Conservation (phyloP, 2,888 invertebrate genomes). For the Pristionchus japonicus region DNA sequence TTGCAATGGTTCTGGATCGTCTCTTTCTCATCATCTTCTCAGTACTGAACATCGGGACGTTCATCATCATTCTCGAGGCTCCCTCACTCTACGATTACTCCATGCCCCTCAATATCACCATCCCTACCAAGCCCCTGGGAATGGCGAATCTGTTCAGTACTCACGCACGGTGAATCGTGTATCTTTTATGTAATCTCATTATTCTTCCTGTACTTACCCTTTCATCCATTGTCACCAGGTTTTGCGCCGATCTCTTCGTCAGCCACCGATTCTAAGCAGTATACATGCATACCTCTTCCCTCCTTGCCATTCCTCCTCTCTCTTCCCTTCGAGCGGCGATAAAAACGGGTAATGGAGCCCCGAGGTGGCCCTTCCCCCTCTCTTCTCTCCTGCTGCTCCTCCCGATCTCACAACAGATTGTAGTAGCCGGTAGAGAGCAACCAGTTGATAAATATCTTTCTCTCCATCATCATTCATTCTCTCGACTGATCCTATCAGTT, state of each 20-base stretch:
- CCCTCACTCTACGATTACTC: conserved; percentile 71
- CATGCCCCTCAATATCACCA: conserved; percentile 71
- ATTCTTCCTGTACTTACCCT: not conserved
- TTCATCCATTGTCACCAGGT: not conserved
- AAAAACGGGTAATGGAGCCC: conserved; percentile 34
- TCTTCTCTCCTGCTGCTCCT: not conserved
- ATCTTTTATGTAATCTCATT: no score
- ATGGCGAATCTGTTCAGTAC: conserved; percentile 66
- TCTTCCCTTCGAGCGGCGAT: not conserved
- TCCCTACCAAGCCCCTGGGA: conserved; percentile 72
- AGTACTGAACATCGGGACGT: conserved; percentile 72
- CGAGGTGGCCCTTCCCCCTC: not conserved
- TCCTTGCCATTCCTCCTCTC: not conserved
- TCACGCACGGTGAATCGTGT: not conserved
- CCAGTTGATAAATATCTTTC: conserved; percentile 36
- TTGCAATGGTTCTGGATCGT: conserved; percentile 74
- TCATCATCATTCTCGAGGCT: conserved; percentile 72
- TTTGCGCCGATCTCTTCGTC: not conserved
- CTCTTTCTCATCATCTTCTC: conserved; percentile 73
- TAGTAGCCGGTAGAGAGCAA: not conserved
- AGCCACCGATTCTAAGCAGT: not conserved
- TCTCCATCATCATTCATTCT: no score
- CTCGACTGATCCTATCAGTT: not conserved
- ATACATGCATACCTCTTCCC: not conserved
- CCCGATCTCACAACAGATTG: conserved; percentile 29